Conservation (phyloP, 2,113 vertebrate species). For the Semnopithecus entellus region DNA sequence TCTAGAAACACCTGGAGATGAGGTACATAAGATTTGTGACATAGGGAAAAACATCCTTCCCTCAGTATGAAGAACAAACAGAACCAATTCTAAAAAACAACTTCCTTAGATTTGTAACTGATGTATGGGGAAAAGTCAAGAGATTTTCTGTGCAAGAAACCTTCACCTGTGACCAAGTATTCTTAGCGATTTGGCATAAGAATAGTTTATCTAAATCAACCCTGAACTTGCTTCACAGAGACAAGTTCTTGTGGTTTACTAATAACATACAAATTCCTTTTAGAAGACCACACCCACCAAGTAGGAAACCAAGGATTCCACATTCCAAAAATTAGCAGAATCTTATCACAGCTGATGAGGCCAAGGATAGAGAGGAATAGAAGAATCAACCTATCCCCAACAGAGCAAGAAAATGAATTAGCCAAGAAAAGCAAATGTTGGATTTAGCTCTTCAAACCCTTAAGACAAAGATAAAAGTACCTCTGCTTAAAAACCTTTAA, state of each 20-base stretch:
- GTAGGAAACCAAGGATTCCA: slow-evolving; percentile 51
- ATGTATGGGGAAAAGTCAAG: background rate
- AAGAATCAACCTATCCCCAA: slow-evolving; percentile 41
- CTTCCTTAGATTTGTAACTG: slow-evolving; percentile 6
- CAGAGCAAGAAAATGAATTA: slow-evolving; percentile 57
- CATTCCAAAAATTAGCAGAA: slow-evolving; percentile 59
- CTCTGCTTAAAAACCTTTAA: slow-evolving; percentile 50
- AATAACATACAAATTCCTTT: slow-evolving; percentile 34
- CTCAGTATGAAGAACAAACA: background rate
- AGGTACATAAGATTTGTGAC: background rate
- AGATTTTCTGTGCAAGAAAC: slow-evolving; percentile 17
- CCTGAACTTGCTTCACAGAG: slow-evolving; percentile 30
- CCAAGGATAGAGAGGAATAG: slow-evolving; percentile 23
- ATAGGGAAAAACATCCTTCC: background rate
- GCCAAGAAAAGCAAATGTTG: slow-evolving; percentile 70
- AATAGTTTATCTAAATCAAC: background rate
- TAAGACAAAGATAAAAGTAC: slow-evolving; percentile 54
- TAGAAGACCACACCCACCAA: slow-evolving; percentile 48
- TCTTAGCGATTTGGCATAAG: background rate
- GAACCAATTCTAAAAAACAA: background rate
- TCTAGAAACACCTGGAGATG: background rate
- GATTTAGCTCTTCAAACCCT: slow-evolving; percentile 52
- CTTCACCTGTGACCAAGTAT: background rate
- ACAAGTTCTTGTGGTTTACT: background rate
- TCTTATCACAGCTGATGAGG: slow-evolving; percentile 62